phyloP scores from a whole-genome alignment of 2,888 invertebrate species.

The Ochropleura plecta region DNA sequence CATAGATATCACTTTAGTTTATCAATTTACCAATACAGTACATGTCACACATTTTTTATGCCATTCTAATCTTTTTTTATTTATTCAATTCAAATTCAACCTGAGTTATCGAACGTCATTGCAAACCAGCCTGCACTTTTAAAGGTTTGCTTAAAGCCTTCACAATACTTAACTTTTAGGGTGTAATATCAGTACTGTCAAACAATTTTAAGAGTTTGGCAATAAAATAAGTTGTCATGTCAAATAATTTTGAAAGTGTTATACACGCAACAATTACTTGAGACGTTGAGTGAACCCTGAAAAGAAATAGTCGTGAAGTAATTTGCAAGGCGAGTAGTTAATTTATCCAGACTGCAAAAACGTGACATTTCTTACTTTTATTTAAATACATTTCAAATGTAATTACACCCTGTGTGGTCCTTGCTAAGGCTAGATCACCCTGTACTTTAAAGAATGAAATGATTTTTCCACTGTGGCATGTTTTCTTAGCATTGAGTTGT shows the following conservation, averaged over 20 bases:
- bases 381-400: constrained; percentile 58
- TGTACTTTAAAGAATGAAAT: neutral
- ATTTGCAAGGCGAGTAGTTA: constrained; percentile 32
- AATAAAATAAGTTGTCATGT: neutral
- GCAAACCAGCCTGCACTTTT: too few relatives aligned
- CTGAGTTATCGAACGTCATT: too few relatives aligned
- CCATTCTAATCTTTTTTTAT: too few relatives aligned
- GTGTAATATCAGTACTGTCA: neutral
- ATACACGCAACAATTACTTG: neutral
- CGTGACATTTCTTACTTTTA: constrained; percentile 50
- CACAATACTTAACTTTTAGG: neutral
- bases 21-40: too few relatives aligned
- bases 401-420: constrained; percentile 51
- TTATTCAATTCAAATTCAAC: too few relatives aligned
- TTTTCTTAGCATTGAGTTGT: neutral
- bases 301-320: constrained; percentile 36
- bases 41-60: too few relatives aligned
- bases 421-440: constrained; percentile 22
- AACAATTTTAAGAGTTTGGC: neutral
- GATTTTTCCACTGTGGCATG: neutral
- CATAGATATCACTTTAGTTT: too few relatives aligned
- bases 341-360: constrained; percentile 36
- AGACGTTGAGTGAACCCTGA: neutral
- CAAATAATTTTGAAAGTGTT: neutral
- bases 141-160: too few relatives aligned